Conservation (phyloP, 2,888 invertebrate species). For the Stenurella melanura region DNA sequence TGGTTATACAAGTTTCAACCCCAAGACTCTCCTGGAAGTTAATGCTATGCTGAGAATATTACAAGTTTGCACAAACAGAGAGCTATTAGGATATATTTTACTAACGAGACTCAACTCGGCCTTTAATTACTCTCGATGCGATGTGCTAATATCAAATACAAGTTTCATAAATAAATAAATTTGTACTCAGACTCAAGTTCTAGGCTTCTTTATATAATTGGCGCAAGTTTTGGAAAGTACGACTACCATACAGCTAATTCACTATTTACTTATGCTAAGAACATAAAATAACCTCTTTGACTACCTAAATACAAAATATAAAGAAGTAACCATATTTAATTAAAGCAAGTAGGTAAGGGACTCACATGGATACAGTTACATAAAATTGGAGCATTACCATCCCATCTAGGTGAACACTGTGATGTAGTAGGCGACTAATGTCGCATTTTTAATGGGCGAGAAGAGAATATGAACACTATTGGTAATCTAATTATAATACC, state of each 20-base stretch:
- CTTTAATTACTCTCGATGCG: neutral
- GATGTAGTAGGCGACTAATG: no score
- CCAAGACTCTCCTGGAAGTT: neutral
- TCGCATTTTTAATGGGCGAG: no score
- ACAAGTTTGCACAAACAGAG: neutral
- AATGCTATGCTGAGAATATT: neutral
- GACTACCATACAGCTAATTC: neutral
- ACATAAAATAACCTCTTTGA: no score
- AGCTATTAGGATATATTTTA: conserved; percentile 11
- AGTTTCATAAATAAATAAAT: neutral
- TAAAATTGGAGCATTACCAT: no score
- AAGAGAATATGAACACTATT: no score
- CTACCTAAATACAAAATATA: no score
- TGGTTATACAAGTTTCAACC: conserved; percentile 4
- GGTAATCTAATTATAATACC: no score
- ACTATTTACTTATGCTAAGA: no score
- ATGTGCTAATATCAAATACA: neutral
- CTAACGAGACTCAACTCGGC: conserved; percentile 2
- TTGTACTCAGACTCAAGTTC: neutral
- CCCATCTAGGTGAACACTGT: no score
- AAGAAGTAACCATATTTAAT: no score
- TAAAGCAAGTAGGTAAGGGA: no score
- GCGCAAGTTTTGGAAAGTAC: neutral
- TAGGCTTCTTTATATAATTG: neutral
- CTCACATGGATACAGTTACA: no score